phyloP scores from a whole-genome alignment of 2,113 vertebrate species.

The Phalacrocorax carbo region DNA sequence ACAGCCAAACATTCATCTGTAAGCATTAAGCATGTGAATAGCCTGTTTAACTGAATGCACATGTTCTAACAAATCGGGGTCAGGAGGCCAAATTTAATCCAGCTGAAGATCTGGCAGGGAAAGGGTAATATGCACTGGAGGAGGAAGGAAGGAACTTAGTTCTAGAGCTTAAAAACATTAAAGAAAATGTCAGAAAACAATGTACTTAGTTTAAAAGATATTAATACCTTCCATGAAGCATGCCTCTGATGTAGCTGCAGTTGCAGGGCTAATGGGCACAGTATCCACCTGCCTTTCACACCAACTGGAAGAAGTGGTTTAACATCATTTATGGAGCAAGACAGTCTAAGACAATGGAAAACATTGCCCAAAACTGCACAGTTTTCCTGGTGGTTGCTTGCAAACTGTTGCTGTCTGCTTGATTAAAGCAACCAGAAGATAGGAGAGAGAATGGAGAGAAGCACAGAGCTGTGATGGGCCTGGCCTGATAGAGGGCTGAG shows the following conservation, averaged over 20 bases:
- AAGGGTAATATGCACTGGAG: not conserved
- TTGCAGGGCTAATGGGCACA: not conserved
- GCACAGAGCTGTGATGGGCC: not conserved
- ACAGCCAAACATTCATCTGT: not conserved
- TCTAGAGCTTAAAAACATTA: not conserved
- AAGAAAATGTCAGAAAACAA: not conserved
- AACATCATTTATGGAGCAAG: not conserved
- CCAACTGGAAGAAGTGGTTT: not conserved
- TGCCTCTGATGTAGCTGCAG: not conserved
- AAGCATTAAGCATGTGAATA: not conserved
- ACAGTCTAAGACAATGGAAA: not conserved
- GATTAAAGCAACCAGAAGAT: not conserved
- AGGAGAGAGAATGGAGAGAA: not conserved
- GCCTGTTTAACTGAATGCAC: not conserved
- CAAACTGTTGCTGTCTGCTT: not conserved
- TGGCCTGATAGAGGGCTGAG: not conserved
- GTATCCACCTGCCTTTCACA: rapidly evolving
- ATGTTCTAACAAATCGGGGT: not conserved
- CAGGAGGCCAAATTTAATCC: not conserved
- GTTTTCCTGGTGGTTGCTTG: not conserved
- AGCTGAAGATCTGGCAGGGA: constrained; percentile 15
- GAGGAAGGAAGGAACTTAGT: not conserved
- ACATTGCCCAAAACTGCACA: not conserved
- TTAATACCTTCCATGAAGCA: not conserved
- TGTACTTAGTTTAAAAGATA: not conserved